Conservation (phyloP, 2,888 invertebrate species). For the Synanthedon tipuliformis region DNA sequence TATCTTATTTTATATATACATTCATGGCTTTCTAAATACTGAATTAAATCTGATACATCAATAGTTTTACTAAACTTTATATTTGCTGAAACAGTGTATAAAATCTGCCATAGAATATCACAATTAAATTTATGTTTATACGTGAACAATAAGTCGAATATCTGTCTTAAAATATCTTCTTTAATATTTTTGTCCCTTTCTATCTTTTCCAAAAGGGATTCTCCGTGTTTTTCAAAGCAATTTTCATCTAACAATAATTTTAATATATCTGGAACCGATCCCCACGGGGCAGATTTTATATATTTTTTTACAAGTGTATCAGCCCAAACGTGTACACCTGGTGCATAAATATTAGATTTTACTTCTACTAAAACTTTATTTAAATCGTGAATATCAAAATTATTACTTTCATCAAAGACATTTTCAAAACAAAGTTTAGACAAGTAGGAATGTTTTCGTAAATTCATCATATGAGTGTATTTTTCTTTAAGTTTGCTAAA, state of each 20-base stretch:
- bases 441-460: constrained; percentile 31
- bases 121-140: constrained; percentile 23
- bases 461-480: constrained; percentile 15
- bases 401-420: constrained; percentile 11
- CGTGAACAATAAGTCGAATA: constrained; percentile 24
- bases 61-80: constrained; percentile 14
- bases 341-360: constrained; percentile 17
- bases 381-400: constrained; percentile 14
- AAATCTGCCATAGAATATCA: constrained; percentile 33
- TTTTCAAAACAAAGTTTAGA: constrained; percentile 32
- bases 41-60: constrained; percentile 14
- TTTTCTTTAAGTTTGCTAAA: constrained; percentile 18
- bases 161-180: constrained; percentile 16
- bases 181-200: constrained; percentile 12
- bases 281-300: constrained; percentile 24
- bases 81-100: constrained; percentile 36
- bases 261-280: constrained; percentile 24
- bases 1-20: constrained; percentile 36
- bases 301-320: constrained; percentile 26
- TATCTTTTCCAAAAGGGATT: constrained; percentile 28
- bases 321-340: constrained; percentile 40
- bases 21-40: constrained; percentile 13
- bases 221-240: constrained; percentile 33
- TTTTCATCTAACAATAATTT: constrained; percentile 20
- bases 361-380: constrained; percentile 23